These are phyloP conservation scores for Lasioglossum leucozonium DNA, from an alignment of 2,888 invertebrate genomes.

Conservation along the genomic window DNA sequence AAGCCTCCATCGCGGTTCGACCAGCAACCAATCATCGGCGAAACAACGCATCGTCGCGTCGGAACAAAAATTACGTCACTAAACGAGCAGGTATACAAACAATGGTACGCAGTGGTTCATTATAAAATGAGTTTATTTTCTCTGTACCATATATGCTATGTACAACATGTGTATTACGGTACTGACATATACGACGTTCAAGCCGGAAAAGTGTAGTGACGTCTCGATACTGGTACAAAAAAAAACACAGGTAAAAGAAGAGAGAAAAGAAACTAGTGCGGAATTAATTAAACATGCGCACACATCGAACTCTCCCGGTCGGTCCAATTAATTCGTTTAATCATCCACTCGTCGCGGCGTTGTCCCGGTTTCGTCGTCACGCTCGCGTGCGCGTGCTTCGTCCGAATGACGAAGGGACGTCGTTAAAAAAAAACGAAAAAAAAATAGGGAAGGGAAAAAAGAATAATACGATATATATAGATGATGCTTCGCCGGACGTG, in stretches of 20 bases:
- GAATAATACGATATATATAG: neutral
- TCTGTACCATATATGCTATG: constrained; percentile 84
- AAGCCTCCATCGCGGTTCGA: neutral
- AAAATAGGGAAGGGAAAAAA: neutral
- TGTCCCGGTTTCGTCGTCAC: constrained; percentile 5
- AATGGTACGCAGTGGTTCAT: constrained; percentile 71
- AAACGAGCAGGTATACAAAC: neutral
- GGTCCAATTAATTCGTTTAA: constrained; percentile 64
- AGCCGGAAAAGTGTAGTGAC: constrained; percentile 57
- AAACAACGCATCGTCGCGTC: neutral
- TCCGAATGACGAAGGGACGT: constrained; percentile 22
- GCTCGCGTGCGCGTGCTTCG: constrained; percentile 12
- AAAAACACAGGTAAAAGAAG: constrained; percentile 30
- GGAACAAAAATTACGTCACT: neutral
- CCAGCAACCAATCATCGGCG: neutral
- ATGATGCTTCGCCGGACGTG: constrained; percentile 1
- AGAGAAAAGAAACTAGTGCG: constrained; percentile 43
- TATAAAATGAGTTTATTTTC: constrained; percentile 85
- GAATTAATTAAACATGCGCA: constrained; percentile 69
- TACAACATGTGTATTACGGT: constrained; percentile 82
- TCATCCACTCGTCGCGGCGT: constrained; percentile 27
- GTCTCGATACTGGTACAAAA: constrained; percentile 79
- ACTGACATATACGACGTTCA: constrained; percentile 80
- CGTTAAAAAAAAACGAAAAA: constrained; percentile 22
- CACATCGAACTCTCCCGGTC: constrained; percentile 73